Evolutionary conservation across 2,113 vertebrate genomes (phyloP).

Genomic region (Sebastes schlegelii): DNA sequence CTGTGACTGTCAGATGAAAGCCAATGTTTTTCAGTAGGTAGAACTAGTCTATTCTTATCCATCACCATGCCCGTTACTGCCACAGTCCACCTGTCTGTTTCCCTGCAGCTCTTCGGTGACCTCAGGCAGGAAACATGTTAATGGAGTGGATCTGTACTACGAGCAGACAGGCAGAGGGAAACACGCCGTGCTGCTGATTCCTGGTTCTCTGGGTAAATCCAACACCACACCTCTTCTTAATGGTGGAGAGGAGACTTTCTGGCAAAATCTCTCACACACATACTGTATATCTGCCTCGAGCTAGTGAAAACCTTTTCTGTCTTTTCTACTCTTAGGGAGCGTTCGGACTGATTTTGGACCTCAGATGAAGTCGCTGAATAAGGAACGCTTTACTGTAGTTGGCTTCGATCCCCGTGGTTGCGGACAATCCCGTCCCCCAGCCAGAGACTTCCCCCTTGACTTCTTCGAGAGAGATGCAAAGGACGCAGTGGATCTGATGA

Average conservation of each 20-base stretch:
- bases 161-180: conserved; percentile 87
- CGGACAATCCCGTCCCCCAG: conserved; percentile 89
- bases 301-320: background rate
- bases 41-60: background rate
- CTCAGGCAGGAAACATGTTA: conserved; percentile 85
- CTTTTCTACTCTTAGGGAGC: conserved; percentile 80
- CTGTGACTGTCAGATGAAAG: background rate
- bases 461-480: conserved; percentile 93
- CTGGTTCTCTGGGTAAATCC: conserved; percentile 90
- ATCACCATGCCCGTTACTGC: background rate
- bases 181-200: conserved; percentile 89
- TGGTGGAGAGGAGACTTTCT: background rate
- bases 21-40: background rate
- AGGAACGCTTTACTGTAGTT: conserved; percentile 88
- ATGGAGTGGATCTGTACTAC: conserved; percentile 90
- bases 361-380: conserved; percentile 88
- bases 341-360: conserved; percentile 90
- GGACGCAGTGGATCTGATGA: conserved; percentile 93
- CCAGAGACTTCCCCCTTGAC: conserved; percentile 89
- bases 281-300: background rate
- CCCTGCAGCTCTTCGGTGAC: conserved; percentile 82
- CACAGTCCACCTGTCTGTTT: conserved; percentile 15
- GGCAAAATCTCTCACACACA: background rate
- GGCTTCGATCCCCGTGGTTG: conserved; percentile 94
- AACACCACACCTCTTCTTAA: background rate